phyloP scores from a whole-genome alignment of 2,888 invertebrate species.

The Sepiola atlantica region DNA sequence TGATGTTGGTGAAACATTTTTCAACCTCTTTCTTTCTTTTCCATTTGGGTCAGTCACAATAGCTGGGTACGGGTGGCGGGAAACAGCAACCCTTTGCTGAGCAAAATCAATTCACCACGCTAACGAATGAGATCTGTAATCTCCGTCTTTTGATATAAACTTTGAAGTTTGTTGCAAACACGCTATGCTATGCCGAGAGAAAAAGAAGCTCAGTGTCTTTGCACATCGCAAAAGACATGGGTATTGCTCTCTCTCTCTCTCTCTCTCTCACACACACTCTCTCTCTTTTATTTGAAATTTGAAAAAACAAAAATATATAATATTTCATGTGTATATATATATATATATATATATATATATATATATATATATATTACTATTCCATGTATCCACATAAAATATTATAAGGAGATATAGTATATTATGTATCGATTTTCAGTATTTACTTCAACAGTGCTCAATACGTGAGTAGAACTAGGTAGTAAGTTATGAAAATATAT shows the following conservation, averaged over 20 bases:
- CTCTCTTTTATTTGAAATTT: no score
- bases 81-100: neutral
- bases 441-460: no score
- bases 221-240: neutral
- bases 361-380: no score
- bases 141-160: neutral
- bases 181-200: neutral
- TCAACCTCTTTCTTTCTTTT: neutral
- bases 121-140: neutral
- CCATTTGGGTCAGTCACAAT: constrained; percentile 6
- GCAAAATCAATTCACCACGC: neutral
- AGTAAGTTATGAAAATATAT: no score
- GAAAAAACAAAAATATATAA: no score
- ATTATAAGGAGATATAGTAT: no score
- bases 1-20: neutral
- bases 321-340: no score
- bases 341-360: no score
- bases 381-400: no score
- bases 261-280: no score
- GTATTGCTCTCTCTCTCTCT: neutral
- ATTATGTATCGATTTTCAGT: no score
- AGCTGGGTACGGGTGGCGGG: neutral
- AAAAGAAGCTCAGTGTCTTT: neutral
- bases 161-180: constrained; percentile 20
- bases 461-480: no score